Base-by-base conservation (phyloP, 1,140 invertebrate species). In the Drosophila ercepeae region DNA sequence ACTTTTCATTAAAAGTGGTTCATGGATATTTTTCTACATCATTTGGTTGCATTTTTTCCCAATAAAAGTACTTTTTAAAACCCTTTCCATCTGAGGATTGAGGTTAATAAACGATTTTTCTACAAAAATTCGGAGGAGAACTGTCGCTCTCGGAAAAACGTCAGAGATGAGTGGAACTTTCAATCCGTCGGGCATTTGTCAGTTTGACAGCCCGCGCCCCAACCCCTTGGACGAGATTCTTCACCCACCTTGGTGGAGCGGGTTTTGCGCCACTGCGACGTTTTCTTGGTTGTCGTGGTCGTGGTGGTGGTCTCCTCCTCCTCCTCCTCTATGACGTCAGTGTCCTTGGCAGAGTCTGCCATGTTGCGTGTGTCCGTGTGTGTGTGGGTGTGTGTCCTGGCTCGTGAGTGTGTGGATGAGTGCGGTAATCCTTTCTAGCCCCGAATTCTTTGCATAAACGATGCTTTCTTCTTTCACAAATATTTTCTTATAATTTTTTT, bases 261-360 rank as follows among this genome's bases (percentile, higher is more conserved):
- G 50, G 84, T 90, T 70, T 90, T 90, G 52, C 65, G 84, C 89
- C 89, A 90, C 68, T 90, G 73, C 50, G 89, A 89, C 67, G 83
- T 89, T 67, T 79, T 84, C 65, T 78, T 83, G 44, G 77, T 82
- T 18, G 78, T 83, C 21, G 75, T 75, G 18, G 77, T 89, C 36
- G 78, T 83, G 27, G 74, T 75, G 51, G 69, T 67, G 51, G 52
- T 53, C 41, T 79, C 77, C 45, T 86, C 73, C 49, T 55, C 63
- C 46, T 90, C 73, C 36, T 89, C 67, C 42, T 77, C 81, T 21
- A 70, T 75, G 65, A 90, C 72, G 55, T 86, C 88, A 61, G 72
- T 79, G 44, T 86, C 79, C 64, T 60, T 76, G 81, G 82, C 81
- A 78, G 82, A 49, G 75, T 90, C 89, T 71, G 79, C 89, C 89